Conservation (phyloP, 2,888 invertebrate species). For the Xanthia togata region DNA sequence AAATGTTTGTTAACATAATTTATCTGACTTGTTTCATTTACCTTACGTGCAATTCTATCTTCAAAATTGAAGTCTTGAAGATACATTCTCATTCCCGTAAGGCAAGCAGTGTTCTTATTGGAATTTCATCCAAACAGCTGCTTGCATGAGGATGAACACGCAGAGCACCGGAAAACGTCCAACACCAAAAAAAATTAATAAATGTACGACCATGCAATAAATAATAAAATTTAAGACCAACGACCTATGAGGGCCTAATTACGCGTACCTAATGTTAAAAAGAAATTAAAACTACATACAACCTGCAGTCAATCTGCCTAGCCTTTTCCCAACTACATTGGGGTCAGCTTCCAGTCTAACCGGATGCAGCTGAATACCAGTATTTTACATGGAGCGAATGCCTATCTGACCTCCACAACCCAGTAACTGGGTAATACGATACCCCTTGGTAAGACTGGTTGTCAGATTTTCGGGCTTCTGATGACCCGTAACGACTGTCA, state of each 20-base stretch:
- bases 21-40: constrained; percentile 66
- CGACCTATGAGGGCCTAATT: neutral
- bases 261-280: neutral
- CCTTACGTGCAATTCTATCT: neutral
- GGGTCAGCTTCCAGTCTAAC: too few species aligned
- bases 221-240: neutral
- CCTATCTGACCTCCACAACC: too few species aligned
- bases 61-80: neutral
- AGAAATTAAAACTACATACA: too few species aligned
- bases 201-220: too few species aligned
- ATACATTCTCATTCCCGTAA: neutral
- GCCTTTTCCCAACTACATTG: too few species aligned
- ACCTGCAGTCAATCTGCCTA: too few species aligned
- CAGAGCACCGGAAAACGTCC: neutral
- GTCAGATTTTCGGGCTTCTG: too few species aligned
- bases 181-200: neutral
- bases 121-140: neutral
- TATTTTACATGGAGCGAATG: too few species aligned
- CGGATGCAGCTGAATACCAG: too few species aligned
- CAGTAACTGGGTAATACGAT: too few species aligned
- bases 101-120: neutral
- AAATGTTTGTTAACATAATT: constrained; percentile 89
- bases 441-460: too few species aligned
- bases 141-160: neutral
- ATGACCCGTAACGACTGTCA: too few species aligned